Conservation (phyloP, 2,797 vertebrate species). For the Myotis pilosus region DNA sequence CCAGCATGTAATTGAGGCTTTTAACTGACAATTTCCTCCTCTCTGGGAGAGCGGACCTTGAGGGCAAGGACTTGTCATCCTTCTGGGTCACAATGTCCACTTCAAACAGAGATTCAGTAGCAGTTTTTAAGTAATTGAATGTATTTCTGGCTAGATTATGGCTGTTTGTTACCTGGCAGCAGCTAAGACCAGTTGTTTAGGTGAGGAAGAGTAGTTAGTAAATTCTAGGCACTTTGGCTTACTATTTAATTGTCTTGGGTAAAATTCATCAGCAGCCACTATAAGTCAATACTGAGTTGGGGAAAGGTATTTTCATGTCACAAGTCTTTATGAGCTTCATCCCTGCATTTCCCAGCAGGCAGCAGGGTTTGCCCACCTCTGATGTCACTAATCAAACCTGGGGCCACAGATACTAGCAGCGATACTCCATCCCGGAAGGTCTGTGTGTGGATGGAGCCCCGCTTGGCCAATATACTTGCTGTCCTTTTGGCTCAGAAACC, state of each 20-base stretch:
- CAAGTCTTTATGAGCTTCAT: not conserved
- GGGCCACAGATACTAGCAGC: too few species aligned
- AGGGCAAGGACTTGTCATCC: not conserved
- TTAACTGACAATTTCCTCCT: not conserved
- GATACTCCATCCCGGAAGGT: not conserved
- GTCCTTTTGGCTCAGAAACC: not conserved
- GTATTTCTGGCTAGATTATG: not conserved
- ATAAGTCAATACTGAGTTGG: not conserved
- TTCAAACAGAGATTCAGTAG: not conserved
- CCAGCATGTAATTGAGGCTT: fast-evolving
- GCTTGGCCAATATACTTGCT: not conserved
- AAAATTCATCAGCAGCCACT: not conserved
- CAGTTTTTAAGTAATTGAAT: not conserved
- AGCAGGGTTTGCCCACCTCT: not conserved
- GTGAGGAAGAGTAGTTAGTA: not conserved
- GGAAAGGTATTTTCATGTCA: not conserved
- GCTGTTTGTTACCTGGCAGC: not conserved
- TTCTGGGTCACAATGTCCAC: not conserved
- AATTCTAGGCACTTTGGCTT: not conserved
- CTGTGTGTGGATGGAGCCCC: not conserved
- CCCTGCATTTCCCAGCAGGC: not conserved
- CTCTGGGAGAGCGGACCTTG: not conserved
- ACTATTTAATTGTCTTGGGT: not conserved
- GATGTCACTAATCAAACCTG: not conserved
- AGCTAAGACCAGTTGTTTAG: not conserved